Evolutionary conservation across 2,797 vertebrate species (phyloP).

Genomic region (Forpus xanthops): DNA sequence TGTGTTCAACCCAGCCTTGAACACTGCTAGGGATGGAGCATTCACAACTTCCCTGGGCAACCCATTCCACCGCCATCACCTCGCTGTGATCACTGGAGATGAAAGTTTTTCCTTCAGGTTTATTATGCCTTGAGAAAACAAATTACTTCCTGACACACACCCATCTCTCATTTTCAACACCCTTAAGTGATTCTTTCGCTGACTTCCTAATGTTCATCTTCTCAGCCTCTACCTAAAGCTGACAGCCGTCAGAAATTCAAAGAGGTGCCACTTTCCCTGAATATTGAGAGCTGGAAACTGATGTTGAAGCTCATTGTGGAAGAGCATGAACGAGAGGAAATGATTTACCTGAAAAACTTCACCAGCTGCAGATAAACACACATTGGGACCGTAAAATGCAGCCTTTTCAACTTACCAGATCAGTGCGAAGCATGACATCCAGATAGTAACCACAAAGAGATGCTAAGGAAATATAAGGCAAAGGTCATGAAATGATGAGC

Average conservation of each 20-base stretch:
- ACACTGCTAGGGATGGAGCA: too few relatives aligned
- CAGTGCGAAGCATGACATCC: not conserved
- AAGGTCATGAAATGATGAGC: not conserved
- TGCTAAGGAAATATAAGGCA: not conserved
- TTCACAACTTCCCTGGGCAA: too few relatives aligned
- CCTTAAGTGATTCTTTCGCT: conserved; percentile 8
- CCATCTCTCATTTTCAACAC: not conserved
- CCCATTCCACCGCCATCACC: too few relatives aligned
- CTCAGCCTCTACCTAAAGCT: not conserved
- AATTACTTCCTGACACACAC: conserved; percentile 17
- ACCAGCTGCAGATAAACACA: not conserved
- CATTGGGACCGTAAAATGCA: not conserved
- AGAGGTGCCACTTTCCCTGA: conserved; percentile 3
- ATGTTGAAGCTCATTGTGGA: not conserved
- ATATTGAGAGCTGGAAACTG: not conserved
- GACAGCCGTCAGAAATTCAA: conserved; percentile 47
- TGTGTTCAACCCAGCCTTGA: too few relatives aligned
- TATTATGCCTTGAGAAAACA: conserved; percentile 17
- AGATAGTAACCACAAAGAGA: not conserved
- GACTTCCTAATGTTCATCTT: conserved; percentile 16
- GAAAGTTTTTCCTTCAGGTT: conserved; percentile 45
- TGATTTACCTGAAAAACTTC: not conserved
- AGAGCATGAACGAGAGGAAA: not conserved
- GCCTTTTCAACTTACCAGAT: not conserved
- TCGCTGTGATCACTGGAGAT: conserved; percentile 2